Conservation (phyloP, 2,113 vertebrate genomes). For the Ptilonorhynchus violaceus region DNA sequence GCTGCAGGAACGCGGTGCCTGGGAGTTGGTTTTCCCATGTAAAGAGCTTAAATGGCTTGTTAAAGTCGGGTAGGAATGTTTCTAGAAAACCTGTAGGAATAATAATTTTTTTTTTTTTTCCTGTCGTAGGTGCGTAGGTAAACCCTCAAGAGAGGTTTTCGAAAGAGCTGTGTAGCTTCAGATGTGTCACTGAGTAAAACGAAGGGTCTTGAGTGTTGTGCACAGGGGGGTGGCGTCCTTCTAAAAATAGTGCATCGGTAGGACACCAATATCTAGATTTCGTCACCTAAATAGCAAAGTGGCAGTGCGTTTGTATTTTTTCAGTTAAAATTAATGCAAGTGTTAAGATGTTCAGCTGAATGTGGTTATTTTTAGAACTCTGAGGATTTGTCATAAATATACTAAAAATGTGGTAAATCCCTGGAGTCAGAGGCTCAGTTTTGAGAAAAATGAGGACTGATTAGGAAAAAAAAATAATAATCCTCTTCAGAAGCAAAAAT, state of each 20-base stretch:
- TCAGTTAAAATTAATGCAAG: background rate
- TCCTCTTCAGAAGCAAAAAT: background rate
- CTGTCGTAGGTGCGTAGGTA: background rate
- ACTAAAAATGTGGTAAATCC: background rate
- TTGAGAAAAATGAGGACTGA: background rate
- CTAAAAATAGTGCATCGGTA: no score
- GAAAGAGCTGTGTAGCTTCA: background rate
- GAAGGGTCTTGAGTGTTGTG: background rate
- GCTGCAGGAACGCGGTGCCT: background rate
- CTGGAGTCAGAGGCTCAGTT: background rate
- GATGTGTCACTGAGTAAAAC: background rate
- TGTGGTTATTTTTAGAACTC: background rate
- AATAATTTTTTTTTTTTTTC: background rate
- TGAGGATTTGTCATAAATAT: background rate
- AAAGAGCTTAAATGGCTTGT: no score
- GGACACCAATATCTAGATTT: accelerated
- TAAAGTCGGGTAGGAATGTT: background rate
- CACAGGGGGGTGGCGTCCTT: accelerated
- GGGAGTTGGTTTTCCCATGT: accelerated
- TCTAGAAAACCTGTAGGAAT: background rate
- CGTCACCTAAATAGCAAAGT: accelerated
- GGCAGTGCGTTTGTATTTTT: accelerated
- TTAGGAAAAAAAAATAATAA: background rate
- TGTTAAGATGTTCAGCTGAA: background rate
- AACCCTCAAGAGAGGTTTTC: accelerated